Conservation (phyloP, 2,113 vertebrate species). For the Mastomys natalensis region DNA sequence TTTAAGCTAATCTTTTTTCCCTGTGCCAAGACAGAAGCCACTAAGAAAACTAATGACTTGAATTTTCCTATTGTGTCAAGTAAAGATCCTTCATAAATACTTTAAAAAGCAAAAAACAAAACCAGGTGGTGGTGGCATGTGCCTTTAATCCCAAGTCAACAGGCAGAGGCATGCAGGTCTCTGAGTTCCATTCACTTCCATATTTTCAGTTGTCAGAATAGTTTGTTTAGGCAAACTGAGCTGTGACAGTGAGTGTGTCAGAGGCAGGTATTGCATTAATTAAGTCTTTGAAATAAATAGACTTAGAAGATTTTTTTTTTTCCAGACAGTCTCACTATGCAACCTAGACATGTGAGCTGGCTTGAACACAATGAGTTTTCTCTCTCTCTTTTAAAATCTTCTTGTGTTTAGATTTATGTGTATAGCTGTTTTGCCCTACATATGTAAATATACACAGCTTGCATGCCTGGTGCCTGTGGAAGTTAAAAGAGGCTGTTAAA, state of each 20-base stretch:
- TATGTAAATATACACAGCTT: not conserved
- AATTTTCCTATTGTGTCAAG: not conserved
- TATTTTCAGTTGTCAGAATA: not conserved
- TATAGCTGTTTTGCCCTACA: not conserved
- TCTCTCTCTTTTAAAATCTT: not conserved
- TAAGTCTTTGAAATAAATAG: not conserved
- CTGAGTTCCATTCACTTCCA: not conserved
- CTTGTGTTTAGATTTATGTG: not conserved
- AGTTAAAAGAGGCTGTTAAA: not conserved
- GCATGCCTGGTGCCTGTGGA: not conserved
- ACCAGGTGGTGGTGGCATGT: no score
- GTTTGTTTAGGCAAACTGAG: not conserved
- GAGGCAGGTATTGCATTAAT: not conserved
- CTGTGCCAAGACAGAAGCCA: not conserved
- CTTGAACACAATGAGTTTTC: not conserved
- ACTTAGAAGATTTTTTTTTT: not conserved
- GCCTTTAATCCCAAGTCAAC: no score
- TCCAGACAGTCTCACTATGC: not conserved
- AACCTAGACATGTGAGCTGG: not conserved
- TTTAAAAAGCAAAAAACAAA: not conserved
- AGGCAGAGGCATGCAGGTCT: no score
- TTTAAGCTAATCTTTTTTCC: not conserved
- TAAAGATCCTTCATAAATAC: not conserved
- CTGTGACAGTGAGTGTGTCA: not conserved
- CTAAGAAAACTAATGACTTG: not conserved